These are phyloP conservation scores for Acrocera orbiculus DNA, from an alignment of 2,888 invertebrate species.

Conservation along the genomic window DNA sequence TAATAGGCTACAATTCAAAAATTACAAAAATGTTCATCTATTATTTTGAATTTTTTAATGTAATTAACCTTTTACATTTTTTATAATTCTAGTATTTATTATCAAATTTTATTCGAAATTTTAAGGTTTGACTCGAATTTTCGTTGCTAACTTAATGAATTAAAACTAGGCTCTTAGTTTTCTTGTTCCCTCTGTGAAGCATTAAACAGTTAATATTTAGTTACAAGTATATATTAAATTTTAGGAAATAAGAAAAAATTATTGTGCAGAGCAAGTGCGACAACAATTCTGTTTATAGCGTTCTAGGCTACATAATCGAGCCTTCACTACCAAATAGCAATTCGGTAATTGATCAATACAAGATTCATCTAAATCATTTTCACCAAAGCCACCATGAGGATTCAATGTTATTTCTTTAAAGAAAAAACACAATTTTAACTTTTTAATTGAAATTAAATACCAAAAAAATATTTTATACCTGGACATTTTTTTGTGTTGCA, in stretches of 20 bases:
- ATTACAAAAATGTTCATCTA: too few relatives aligned
- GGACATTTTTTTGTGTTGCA: slow-evolving; percentile 35
- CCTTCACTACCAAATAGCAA: slow-evolving; percentile 65
- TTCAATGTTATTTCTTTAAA: slow-evolving; percentile 8
- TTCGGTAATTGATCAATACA: slow-evolving; percentile 50
- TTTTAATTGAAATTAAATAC: neutral
- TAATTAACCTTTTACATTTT: too few relatives aligned
- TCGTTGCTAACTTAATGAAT: too few relatives aligned
- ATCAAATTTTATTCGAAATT: too few relatives aligned
- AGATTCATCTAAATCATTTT: slow-evolving; percentile 31
- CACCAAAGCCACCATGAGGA: slow-evolving; percentile 9
- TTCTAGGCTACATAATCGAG: slow-evolving; percentile 62
- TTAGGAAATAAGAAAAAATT: neutral
- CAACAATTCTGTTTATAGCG: slow-evolving; percentile 75
- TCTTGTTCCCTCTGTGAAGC: too few relatives aligned
- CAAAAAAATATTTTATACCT: slow-evolving; percentile 16
- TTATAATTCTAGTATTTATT: too few relatives aligned
- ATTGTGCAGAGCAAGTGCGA: slow-evolving; percentile 37
- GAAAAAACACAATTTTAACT: neutral
- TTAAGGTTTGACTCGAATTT: too few relatives aligned
- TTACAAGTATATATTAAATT: too few relatives aligned
- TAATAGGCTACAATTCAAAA: too few relatives aligned
- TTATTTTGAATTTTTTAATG: too few relatives aligned
- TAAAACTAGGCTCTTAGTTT: too few relatives aligned
- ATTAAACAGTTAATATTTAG: too few relatives aligned